Percentiles rank a stretch among this genome's conserved stretches.
These are phyloP conservation scores for Diphyllodes magnificus DNA, from an alignment of 2,113 vertebrate species.

Conservation along the genomic window DNA sequence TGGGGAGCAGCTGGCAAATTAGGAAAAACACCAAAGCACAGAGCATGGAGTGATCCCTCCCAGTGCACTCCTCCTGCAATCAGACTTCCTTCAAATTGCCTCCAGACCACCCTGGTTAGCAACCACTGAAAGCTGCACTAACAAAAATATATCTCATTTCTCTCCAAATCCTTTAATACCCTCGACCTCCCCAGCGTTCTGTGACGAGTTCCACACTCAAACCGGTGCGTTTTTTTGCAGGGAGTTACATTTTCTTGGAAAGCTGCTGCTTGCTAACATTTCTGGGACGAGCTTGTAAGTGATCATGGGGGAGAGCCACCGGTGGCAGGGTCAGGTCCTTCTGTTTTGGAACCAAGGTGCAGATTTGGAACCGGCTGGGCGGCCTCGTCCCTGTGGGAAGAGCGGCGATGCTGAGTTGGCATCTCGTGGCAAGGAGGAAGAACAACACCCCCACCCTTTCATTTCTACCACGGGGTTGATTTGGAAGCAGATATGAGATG, in stretches of 20 bases:
- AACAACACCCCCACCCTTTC: not conserved
- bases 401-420: not conserved
- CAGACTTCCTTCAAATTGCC: not conserved
- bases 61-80: not conserved
- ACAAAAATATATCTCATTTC: not conserved
- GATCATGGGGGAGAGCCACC: not conserved
- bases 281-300: not conserved
- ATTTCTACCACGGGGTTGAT: not conserved
- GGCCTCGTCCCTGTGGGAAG: conserved; percentile 14
- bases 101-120: not conserved
- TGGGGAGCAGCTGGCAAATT: not conserved
- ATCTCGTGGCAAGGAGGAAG: rapidly evolving
- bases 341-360: not conserved
- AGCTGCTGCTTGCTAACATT: not conserved
- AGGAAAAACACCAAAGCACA: not conserved
- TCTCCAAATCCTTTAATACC: not conserved
- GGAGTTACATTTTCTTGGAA: not conserved
- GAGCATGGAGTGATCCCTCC: not conserved
- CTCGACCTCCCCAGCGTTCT: not conserved
- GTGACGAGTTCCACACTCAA: not conserved
- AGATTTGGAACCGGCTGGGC: not conserved
- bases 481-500: not conserved
- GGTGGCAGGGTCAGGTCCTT: not conserved
- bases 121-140: not conserved
- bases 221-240: not conserved